Evolutionary conservation across 2,113 vertebrate genomes (phyloP).

Genomic region (Penelope pileata): DNA sequence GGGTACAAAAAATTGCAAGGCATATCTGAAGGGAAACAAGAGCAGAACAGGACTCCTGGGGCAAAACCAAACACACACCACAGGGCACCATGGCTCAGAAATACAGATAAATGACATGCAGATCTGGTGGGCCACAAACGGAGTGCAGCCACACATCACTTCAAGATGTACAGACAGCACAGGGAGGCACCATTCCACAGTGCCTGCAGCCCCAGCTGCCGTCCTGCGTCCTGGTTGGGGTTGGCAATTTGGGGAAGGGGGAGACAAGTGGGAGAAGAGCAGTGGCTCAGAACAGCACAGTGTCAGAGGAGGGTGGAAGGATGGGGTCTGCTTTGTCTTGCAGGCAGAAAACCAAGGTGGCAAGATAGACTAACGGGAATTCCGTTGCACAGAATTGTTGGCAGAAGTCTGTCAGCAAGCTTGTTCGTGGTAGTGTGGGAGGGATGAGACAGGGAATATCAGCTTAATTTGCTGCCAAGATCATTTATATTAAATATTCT

Average conservation of each 20-base stretch:
- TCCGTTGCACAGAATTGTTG: rapidly evolving
- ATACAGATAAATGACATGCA: background rate
- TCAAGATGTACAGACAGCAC: background rate
- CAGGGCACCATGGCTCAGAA: background rate
- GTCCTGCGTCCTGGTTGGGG: rapidly evolving
- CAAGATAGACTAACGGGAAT: background rate
- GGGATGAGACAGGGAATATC: background rate
- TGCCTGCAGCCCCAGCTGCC: background rate
- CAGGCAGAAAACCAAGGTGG: background rate
- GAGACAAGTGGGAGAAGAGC: background rate
- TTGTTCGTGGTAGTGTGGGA: rapidly evolving
- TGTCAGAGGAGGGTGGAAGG: rapidly evolving
- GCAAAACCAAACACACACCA: background rate
- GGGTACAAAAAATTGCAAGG: background rate
- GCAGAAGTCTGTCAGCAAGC: background rate
- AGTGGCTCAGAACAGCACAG: rapidly evolving
- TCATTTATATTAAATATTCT: background rate
- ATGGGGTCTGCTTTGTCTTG: background rate
- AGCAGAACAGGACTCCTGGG: background rate
- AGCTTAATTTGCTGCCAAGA: background rate
- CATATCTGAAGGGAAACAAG: background rate
- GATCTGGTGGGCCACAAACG: background rate
- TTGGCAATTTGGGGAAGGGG: rapidly evolving
- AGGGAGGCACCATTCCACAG: background rate
- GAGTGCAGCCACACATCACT: background rate